Conservation (phyloP, 1,140 invertebrate genomes). For the Hypsibius dujardini region DNA sequence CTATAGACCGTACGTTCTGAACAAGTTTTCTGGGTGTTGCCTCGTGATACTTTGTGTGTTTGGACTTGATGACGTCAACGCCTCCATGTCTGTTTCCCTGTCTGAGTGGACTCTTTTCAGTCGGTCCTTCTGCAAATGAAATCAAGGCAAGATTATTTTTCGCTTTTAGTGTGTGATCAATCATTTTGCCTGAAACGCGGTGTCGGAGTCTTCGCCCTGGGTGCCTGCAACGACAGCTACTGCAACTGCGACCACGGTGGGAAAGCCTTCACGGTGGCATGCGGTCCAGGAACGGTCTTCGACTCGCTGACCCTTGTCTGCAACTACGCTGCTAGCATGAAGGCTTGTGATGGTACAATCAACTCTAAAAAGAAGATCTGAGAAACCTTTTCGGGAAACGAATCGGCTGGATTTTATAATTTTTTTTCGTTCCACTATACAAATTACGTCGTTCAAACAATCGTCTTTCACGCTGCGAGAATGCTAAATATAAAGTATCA, state of each 20-base stretch:
- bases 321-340: neutral
- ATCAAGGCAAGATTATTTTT: too few relatives aligned
- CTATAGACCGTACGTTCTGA: too few relatives aligned
- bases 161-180: conserved; percentile 4
- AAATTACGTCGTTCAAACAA: too few relatives aligned
- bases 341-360: neutral
- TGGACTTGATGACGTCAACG: too few relatives aligned
- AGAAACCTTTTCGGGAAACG: conserved; percentile 5
- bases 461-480: too few relatives aligned
- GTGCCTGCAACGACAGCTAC: neutral
- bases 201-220: conserved; percentile 11
- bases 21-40: too few relatives aligned
- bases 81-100: too few relatives aligned
- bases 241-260: conserved; percentile 7
- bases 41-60: too few relatives aligned
- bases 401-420: neutral
- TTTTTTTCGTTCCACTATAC: too few relatives aligned
- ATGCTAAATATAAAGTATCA: too few relatives aligned
- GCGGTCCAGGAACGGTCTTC: neutral
- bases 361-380: neutral
- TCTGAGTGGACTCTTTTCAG: too few relatives aligned
- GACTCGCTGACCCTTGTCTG: neutral
- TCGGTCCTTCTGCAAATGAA: too few relatives aligned
- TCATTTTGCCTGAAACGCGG: neutral
- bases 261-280: neutral